Evolutionary conservation across 2,888 invertebrate genomes (phyloP), one percentile per base, ranked within the genome.

Genomic region (Clusia tigrina): DNA sequence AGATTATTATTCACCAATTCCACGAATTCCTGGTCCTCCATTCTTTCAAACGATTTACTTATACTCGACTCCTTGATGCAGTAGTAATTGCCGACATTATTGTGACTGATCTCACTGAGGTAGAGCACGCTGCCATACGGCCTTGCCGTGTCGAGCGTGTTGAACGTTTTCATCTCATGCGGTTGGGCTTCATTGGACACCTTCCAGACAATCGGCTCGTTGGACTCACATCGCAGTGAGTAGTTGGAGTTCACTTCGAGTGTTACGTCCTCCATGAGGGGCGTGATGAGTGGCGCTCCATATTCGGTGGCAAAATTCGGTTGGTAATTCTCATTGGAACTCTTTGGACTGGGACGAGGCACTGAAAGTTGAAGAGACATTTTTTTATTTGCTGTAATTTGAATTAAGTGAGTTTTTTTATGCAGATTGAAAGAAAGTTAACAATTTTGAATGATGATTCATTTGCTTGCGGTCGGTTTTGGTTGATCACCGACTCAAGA

Each of bases 1-100:
- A 79, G 74, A 54, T 78, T 78, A 15, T 71, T 69, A 54, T 81
- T 77, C 17, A 83, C 78, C 52, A 82, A 63, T 55, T 83, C 76
- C 2, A 78, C 77, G 2, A 80, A 70, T 12, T 80, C 73, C n/a
- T 79, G 76, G 20, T 83, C 81, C 61, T 76, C 67, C 58, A 70
- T 66, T 2, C 71, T 57, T 1, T 60, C 51, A 20, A 73, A 60
- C 64, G 62, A 0, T 15, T 72, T 71, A 12, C 24, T 59, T 12
- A 59, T 6, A 51, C 65, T 67, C 1, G 71, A 62, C 2, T 80
- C 74, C 70, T 87, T 86, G 57, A 85, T 82, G 73, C 88, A 89
- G 66, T 86, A 87, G 69, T 87, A 88, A 74, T 85, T 87, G 54
- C 87, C 88, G 60, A 88, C 86, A 58, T 86, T 80, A 20, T 80